These are phyloP conservation scores for Spheniscus humboldti DNA, from an alignment of 2,797 vertebrate genomes.

Conservation along the genomic window DNA sequence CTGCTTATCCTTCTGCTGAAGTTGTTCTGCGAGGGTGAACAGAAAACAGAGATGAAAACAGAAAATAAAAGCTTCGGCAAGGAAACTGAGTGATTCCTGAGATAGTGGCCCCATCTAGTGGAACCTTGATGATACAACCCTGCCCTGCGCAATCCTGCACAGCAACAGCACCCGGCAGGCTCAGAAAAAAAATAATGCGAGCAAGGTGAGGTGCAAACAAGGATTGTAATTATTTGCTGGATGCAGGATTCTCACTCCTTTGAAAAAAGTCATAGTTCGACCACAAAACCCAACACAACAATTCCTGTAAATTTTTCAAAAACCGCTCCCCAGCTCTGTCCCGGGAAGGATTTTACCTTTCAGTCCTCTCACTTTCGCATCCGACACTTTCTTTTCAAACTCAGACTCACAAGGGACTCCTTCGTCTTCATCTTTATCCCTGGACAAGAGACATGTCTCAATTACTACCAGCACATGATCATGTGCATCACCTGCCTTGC, in stretches of 20 bases:
- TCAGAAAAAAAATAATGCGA: not conserved
- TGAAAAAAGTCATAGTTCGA: not conserved
- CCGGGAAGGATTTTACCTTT: slow-evolving; percentile 80
- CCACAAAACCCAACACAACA: not conserved
- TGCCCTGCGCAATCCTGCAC: not conserved
- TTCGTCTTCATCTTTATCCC: slow-evolving; percentile 96
- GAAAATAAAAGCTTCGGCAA: not conserved
- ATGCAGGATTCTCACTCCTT: not conserved
- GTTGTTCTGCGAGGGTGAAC: slow-evolving; percentile 77
- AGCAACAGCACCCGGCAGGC: not conserved
- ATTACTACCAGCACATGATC: not conserved
- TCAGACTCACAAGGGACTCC: slow-evolving; percentile 95
- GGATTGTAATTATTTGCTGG: not conserved
- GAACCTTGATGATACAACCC: not conserved
- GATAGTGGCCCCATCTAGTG: slow-evolving; percentile 60
- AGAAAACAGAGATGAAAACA: not conserved
- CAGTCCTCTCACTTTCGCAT: slow-evolving; percentile 88
- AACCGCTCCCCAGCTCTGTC: not conserved
- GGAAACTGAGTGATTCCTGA: not conserved
- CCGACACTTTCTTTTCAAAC: slow-evolving; percentile 88
- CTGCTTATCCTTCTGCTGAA: slow-evolving; percentile 92
- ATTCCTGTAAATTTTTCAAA: not conserved
- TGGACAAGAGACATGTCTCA: slow-evolving; percentile 32
- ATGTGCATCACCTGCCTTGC: not conserved
- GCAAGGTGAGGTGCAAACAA: not conserved